phyloP scores from a whole-genome alignment of 2,888 invertebrate species.

The Coenonympha arcania region DNA sequence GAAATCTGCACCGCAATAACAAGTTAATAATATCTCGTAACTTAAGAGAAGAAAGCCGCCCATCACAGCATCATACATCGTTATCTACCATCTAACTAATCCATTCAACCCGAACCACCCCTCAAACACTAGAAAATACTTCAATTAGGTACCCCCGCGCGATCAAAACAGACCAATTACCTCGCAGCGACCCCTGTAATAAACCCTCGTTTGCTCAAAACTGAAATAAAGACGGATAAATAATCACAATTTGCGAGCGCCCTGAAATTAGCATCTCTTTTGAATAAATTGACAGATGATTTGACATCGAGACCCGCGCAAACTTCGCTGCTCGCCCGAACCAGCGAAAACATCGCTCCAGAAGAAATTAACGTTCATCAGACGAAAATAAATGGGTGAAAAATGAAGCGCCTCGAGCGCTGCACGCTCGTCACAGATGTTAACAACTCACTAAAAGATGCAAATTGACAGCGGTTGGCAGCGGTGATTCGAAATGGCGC shows the following conservation, averaged over 20 bases:
- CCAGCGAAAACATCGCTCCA: conserved; percentile 21
- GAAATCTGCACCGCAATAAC: conserved; percentile 23
- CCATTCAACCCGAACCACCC: conserved; percentile 59
- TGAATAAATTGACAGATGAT: conserved; percentile 66
- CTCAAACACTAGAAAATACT: conserved; percentile 63
- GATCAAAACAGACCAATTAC: conserved; percentile 71
- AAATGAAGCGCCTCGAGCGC: conserved; percentile 38
- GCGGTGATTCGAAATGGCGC: conserved; percentile 66
- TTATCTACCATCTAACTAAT: conserved; percentile 61
- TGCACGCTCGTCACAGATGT: conserved; percentile 33
- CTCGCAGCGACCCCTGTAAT: conserved; percentile 58
- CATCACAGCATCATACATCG: conserved; percentile 46
- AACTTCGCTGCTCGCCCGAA: conserved; percentile 33
- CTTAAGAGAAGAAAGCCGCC: conserved; percentile 30
- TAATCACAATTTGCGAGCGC: conserved; percentile 65
- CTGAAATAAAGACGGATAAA: conserved; percentile 60
- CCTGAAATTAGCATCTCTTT: conserved; percentile 66
- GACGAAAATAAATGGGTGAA: conserved; percentile 11
- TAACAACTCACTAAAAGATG: conserved; percentile 66
- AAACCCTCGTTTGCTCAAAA: conserved; percentile 60
- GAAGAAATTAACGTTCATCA: conserved; percentile 13
- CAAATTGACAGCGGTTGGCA: conserved; percentile 67
- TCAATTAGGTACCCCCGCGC: conserved; percentile 52
- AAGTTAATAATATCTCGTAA: conserved; percentile 27
- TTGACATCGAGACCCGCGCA: conserved; percentile 47